phyloP scores from a whole-genome alignment of 2,113 vertebrate genomes.

The Crotalus tigris region DNA sequence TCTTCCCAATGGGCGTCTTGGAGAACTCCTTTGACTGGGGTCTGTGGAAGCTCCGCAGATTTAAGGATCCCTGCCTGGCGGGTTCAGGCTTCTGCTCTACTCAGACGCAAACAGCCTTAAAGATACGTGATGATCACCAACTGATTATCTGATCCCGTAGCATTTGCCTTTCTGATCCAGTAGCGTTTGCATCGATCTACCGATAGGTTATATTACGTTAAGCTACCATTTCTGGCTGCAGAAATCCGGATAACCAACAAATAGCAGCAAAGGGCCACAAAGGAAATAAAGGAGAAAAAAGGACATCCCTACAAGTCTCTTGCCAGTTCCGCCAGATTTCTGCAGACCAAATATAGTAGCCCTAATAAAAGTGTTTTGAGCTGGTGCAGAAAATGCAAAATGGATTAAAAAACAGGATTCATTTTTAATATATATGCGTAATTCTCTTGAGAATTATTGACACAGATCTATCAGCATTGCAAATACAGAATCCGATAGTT shows the following conservation, averaged over 20 bases:
- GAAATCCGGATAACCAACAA: background rate
- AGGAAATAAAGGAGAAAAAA: background rate
- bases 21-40: background rate
- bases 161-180: background rate
- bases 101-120: background rate
- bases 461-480: background rate
- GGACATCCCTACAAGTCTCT: background rate
- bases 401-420: background rate
- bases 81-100: background rate
- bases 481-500: background rate
- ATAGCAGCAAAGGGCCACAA: background rate
- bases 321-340: background rate
- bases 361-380: background rate
- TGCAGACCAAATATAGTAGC: background rate
- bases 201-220: background rate
- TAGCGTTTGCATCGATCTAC: background rate
- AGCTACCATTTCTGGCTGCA: background rate
- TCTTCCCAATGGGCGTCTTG: background rate
- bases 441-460: background rate
- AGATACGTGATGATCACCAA: background rate
- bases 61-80: background rate
- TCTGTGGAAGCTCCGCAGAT: background rate
- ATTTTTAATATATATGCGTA: background rate
- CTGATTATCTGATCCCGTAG: background rate
- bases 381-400: accelerated